A percentile compares a stretch with the other conserved stretches of the same genome.
Conservation (phyloP, 2,797 vertebrate species). For the Acanthornis magna region DNA sequence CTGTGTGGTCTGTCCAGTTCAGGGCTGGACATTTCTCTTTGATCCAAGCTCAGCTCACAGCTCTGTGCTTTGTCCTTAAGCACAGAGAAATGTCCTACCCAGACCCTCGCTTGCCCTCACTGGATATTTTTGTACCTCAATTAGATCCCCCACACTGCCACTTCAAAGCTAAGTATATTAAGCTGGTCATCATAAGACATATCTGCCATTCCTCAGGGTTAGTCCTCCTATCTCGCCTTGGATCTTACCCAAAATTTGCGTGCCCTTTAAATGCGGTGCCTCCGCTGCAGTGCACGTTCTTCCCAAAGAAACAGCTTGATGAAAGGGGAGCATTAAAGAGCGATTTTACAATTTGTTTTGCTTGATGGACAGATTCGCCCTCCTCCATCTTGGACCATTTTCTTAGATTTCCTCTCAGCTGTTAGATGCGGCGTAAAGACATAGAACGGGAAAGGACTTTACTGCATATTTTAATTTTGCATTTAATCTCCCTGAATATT, state of each 20-base stretch:
- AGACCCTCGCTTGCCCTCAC: not conserved
- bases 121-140: not conserved
- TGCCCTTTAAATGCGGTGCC: not conserved
- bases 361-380: not conserved
- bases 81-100: not conserved
- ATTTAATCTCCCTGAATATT: not conserved
- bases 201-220: not conserved
- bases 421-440: not conserved
- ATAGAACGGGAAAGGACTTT: not conserved
- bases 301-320: not conserved
- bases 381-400: not conserved
- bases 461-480: not conserved
- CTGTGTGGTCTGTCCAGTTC: not conserved
- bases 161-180: slow-evolving; percentile 27
- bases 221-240: slow-evolving; percentile 1
- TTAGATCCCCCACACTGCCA: not conserved
- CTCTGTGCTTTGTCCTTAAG: not conserved
- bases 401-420: not conserved
- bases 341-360: not conserved
- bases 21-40: not conserved
- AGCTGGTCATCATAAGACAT: not conserved
- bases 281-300: not conserved
- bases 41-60: not conserved
- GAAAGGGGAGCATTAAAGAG: not conserved
- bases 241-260: not conserved